phyloP scores from a whole-genome alignment of 2,113 vertebrate species.

The Hystrix cristata region DNA sequence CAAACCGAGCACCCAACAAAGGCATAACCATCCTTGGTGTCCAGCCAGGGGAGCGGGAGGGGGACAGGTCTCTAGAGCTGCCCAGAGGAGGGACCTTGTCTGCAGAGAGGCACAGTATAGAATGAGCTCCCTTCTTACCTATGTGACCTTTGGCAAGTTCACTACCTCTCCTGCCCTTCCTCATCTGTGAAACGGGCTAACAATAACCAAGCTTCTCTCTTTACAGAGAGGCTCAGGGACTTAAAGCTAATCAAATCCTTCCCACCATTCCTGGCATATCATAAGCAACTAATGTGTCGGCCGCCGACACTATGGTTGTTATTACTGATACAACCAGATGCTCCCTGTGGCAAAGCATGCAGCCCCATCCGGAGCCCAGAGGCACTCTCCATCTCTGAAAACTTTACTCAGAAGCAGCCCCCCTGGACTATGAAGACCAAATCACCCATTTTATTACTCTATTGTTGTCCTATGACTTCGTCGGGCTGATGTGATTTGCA shows the following conservation, averaged over 20 bases:
- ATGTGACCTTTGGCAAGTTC: background rate
- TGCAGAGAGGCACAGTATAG: background rate
- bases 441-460: slow-evolving; percentile 39
- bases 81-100: background rate
- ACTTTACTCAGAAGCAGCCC: background rate
- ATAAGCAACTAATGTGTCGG: background rate
- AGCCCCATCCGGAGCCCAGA: background rate
- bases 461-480: background rate
- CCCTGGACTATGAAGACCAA: background rate
- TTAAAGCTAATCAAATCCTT: background rate
- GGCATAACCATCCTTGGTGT: background rate
- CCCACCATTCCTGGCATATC: background rate
- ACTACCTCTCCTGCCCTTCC: background rate
- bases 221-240: background rate
- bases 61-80: too few species aligned
- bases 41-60: background rate
- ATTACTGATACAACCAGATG: background rate
- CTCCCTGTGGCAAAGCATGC: too few species aligned
- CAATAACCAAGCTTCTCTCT: too few species aligned
- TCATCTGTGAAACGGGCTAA: background rate
- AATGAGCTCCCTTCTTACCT: background rate
- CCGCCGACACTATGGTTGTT: background rate
- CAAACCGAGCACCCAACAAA: background rate
- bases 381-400: background rate
- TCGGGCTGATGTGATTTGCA: background rate